Evolutionary conservation across 2,797 vertebrate genomes (phyloP).

Genomic region (Falco novaeseelandiae): DNA sequence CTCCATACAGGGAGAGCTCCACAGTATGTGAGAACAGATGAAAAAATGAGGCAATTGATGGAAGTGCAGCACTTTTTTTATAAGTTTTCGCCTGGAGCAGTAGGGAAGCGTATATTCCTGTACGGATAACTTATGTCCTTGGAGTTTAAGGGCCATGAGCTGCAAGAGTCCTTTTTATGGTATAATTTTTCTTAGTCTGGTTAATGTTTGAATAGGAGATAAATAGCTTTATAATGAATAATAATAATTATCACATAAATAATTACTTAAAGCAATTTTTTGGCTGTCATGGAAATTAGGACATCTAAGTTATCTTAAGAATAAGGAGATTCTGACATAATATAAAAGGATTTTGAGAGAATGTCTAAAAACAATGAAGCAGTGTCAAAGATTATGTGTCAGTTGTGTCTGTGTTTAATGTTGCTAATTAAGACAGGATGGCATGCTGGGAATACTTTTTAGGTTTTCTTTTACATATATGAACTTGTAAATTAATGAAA

Average conservation of each 20-base stretch:
- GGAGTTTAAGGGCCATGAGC: constrained; percentile 13
- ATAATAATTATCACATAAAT: constrained; percentile 51
- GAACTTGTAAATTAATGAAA: not conserved
- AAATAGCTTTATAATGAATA: constrained; percentile 54
- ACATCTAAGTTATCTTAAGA: constrained; percentile 28
- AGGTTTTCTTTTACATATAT: not conserved
- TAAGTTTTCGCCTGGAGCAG: not conserved
- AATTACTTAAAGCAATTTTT: constrained; percentile 56
- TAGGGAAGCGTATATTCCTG: not conserved
- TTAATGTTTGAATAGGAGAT: constrained; percentile 49
- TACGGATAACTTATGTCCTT: constrained; percentile 4
- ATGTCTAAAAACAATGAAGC: constrained; percentile 10
- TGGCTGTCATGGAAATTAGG: constrained; percentile 30
- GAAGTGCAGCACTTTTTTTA: not conserved
- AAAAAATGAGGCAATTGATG: not conserved
- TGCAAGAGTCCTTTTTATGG: constrained; percentile 2
- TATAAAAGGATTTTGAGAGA: constrained; percentile 1
- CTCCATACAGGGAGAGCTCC: not conserved
- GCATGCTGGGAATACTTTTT: not conserved
- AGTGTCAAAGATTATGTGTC: not conserved
- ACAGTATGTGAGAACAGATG: not conserved
- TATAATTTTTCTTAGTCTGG: constrained; percentile 35
- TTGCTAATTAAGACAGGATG: not conserved
- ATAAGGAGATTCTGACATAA: constrained; percentile 14
- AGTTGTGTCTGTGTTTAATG: not conserved